These are phyloP conservation scores for Labeo calbasu DNA, from an alignment of 2,797 vertebrate species.

Conservation along the genomic window DNA sequence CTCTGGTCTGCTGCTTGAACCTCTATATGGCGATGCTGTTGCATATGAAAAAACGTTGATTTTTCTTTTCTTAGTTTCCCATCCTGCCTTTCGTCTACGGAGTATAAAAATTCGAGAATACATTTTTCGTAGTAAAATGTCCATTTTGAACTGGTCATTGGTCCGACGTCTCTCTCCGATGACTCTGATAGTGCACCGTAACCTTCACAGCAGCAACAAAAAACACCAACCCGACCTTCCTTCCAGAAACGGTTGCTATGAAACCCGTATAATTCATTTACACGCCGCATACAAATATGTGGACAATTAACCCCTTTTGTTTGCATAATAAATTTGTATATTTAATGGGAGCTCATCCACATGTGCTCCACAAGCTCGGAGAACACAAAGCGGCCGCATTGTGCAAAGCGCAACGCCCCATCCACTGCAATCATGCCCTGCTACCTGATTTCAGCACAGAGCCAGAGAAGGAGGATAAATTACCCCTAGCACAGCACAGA, in stretches of 20 bases:
- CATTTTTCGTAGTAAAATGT: background rate
- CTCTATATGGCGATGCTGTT: conserved; percentile 39
- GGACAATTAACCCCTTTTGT: conserved; percentile 85
- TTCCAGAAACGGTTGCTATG: conserved; percentile 74
- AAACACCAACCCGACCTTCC: conserved; percentile 53
- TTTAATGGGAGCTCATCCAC: conserved; percentile 66
- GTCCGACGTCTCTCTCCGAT: background rate
- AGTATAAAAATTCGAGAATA: background rate
- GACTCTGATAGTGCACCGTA: background rate
- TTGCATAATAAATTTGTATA: conserved; percentile 80
- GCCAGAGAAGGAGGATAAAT: conserved; percentile 68
- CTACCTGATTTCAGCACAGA: conserved; percentile 67
- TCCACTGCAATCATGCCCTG: conserved; percentile 64
- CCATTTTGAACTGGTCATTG: conserved; percentile 5
- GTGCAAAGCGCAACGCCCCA: conserved; percentile 57
- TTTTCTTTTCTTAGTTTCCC: background rate
- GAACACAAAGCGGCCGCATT: conserved; percentile 64
- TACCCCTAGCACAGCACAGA: conserved; percentile 67
- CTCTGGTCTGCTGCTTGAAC: conserved; percentile 37
- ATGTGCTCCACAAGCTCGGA: conserved; percentile 55
- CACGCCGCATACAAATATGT: conserved; percentile 81
- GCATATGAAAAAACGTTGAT: background rate
- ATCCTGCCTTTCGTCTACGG: background rate
- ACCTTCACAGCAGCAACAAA: conserved; percentile 40
- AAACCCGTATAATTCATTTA: conserved; percentile 81